Conservation (phyloP, 2,888 invertebrate species). For the Herminia tarsipennalis region DNA sequence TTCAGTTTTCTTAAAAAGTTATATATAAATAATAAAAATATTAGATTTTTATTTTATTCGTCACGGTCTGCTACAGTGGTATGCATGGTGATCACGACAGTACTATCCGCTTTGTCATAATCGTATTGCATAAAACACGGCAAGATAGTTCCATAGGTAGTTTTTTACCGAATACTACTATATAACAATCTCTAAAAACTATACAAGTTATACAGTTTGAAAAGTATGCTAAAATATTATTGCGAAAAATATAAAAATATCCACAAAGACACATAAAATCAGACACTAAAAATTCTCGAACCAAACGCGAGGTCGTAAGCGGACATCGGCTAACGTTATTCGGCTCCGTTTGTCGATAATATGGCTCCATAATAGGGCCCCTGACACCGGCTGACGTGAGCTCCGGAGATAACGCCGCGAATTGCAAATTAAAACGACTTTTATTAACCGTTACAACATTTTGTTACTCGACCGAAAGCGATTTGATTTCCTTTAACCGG, state of each 20-base stretch:
- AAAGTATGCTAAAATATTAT: not conserved
- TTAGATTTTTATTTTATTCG: no score
- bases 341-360: conserved; percentile 30
- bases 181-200: no score
- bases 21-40: no score
- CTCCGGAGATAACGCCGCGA: conserved; percentile 56
- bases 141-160: no score
- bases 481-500: conserved; percentile 47
- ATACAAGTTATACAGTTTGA: not conserved
- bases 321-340: conserved; percentile 20
- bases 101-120: no score
- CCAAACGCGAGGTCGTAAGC: conserved; percentile 26
- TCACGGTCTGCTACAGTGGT: no score
- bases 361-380: conserved; percentile 42
- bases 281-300: conserved; percentile 25
- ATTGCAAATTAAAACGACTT: conserved; percentile 71
- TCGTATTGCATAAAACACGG: no score
- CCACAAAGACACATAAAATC: conserved; percentile 17
- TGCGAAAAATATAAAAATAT: not conserved
- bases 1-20: no score
- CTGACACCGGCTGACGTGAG: conserved; percentile 52
- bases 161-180: no score
- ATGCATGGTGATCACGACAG: no score
- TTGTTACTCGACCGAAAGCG: conserved; percentile 58
- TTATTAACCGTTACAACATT: conserved; percentile 67